These are phyloP conservation scores for Tyto alba DNA, from an alignment of 2,113 vertebrate genomes.

Conservation along the genomic window DNA sequence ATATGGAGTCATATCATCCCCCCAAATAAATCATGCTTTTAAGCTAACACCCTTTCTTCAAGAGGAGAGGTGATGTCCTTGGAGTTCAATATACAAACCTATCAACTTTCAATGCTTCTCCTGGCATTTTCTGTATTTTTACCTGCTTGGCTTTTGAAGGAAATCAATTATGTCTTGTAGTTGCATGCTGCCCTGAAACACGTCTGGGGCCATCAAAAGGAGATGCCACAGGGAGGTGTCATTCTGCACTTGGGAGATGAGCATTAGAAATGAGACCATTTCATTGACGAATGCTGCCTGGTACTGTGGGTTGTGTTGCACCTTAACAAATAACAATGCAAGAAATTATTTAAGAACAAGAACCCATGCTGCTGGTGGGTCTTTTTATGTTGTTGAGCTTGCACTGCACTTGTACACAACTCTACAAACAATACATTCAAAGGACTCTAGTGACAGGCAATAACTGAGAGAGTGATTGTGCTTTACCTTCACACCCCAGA, in stretches of 20 bases:
- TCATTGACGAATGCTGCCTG: slow-evolving; percentile 67
- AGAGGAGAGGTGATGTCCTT: neutral
- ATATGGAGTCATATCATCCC: neutral
- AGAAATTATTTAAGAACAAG: neutral
- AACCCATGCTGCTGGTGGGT: neutral
- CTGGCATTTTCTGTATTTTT: neutral
- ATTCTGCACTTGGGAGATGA: slow-evolving; percentile 72
- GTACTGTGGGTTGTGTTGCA: slow-evolving; percentile 63
- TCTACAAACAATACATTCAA: neutral
- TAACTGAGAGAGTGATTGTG: neutral
- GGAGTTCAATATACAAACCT: neutral
- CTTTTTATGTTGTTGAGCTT: neutral
- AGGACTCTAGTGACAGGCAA: neutral
- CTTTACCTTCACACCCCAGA: slow-evolving; percentile 4
- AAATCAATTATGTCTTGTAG: slow-evolving; percentile 38
- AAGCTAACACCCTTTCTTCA: neutral
- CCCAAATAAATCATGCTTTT: neutral
- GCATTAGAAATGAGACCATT: slow-evolving; percentile 46
- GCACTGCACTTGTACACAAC: neutral
- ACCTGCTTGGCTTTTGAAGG: slow-evolving; percentile 70
- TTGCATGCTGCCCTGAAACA: slow-evolving; percentile 47
- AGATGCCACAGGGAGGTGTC: slow-evolving; percentile 71
- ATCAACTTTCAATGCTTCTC: neutral
- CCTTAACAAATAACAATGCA: slow-evolving; percentile 46
- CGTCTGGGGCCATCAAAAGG: slow-evolving; percentile 66